These are phyloP conservation scores for Hestina assimilis DNA, from an alignment of 1,140 invertebrate genomes.

Conservation along the genomic window DNA sequence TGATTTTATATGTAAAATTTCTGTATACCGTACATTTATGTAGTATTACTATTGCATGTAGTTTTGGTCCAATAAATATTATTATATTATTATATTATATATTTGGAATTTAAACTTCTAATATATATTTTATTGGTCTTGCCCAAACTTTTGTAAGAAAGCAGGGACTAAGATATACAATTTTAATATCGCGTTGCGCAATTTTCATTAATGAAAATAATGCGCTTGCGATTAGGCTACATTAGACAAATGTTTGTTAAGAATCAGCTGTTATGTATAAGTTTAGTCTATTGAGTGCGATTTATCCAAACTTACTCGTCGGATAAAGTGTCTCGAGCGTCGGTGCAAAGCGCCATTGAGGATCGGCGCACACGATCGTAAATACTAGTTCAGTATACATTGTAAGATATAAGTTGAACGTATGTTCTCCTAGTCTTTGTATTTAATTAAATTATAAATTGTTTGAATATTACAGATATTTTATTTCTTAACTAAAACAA, in stretches of 20 bases:
- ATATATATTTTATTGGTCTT: neutral
- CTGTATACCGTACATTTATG: too few species aligned
- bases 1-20: too few species aligned
- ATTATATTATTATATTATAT: too few species aligned
- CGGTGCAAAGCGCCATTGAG: neutral
- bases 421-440: constrained; percentile 12
- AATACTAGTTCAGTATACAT: constrained; percentile 1
- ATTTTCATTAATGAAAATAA: neutral
- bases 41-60: too few species aligned
- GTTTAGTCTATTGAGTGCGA: neutral
- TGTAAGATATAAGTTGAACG: constrained; percentile 5
- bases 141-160: neutral
- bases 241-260: constrained; percentile 4
- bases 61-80: too few species aligned
- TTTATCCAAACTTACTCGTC: neutral
- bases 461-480: constrained; percentile 10
- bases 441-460: constrained; percentile 15
- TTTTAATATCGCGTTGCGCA: neutral
- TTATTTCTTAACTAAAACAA: constrained; percentile 14
- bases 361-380: constrained; percentile 12
- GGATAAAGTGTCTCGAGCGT: neutral
- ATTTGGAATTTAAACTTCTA: neutral
- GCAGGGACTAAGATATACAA: neutral
- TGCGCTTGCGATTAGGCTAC: neutral
- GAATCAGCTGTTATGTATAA: neutral